Evolutionary conservation across 2,113 vertebrate species (phyloP).

Genomic region (Girardinichthys multiradiatus): DNA sequence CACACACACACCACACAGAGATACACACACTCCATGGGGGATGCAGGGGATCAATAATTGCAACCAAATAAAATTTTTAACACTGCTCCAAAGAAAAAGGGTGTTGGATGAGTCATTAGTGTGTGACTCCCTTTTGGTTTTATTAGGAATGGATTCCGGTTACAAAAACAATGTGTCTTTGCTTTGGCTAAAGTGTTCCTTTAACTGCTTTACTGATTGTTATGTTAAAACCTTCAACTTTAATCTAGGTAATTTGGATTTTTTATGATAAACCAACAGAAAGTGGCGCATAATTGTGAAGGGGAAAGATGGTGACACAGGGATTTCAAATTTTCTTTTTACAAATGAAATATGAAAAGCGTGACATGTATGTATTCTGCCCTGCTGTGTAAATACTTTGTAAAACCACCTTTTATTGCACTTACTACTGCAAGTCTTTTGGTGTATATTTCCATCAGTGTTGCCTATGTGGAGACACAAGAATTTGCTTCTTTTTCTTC

Average conservation of each 20-base stretch:
- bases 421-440: neutral
- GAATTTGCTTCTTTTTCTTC: neutral
- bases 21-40: neutral
- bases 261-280: neutral
- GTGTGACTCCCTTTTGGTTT: neutral
- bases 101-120: neutral
- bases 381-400: neutral
- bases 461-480: neutral
- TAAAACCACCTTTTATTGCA: neutral
- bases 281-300: neutral
- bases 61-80: neutral
- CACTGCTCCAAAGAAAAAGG: neutral
- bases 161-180: neutral
- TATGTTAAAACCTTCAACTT: neutral
- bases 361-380: neutral
- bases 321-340: neutral
- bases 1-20: too few species aligned
- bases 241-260: neutral
- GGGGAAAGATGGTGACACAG: neutral
- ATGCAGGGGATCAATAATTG: neutral
- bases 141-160: neutral
- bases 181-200: slow-evolving; percentile 2
- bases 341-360: neutral
- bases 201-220: neutral
- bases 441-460: neutral